Percentiles rank a stretch among this genome's conserved stretches.
phyloP scores from a whole-genome alignment of 2,113 vertebrate genomes.

The Atlantisia rogersi region DNA sequence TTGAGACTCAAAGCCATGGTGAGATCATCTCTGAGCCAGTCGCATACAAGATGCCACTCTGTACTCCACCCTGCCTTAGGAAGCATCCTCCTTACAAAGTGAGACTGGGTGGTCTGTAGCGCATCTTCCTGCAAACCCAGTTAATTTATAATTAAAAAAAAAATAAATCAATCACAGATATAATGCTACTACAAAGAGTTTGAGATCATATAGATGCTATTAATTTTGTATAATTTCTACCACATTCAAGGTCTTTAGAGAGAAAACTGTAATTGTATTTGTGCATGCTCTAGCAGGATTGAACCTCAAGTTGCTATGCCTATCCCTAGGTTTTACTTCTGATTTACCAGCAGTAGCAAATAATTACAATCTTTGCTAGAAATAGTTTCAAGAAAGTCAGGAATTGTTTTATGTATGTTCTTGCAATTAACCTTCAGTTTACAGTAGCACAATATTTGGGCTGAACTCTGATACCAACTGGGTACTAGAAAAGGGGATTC shows the following conservation, averaged over 20 bases:
- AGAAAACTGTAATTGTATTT: background rate
- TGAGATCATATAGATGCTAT: background rate
- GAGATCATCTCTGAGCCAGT: background rate
- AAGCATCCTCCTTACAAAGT: accelerated
- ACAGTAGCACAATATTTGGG: background rate
- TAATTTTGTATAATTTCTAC: accelerated
- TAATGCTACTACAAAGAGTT: background rate
- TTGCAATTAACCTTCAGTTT: background rate
- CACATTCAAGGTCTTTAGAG: background rate
- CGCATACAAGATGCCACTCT: accelerated
- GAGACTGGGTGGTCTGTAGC: accelerated
- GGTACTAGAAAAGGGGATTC: background rate
- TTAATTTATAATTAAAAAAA: background rate
- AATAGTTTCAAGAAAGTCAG: background rate
- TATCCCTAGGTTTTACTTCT: background rate
- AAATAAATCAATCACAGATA: background rate
- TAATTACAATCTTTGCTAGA: background rate
- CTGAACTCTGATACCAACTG: background rate
- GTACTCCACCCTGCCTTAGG: background rate
- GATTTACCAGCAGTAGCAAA: background rate
- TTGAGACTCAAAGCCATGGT: background rate
- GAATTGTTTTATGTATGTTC: background rate
- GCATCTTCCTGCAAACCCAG: background rate
- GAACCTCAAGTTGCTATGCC: background rate
- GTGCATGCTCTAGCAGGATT: background rate